Conservation (phyloP, 2,113 vertebrate genomes). For the Telmatochromis sp. region DNA sequence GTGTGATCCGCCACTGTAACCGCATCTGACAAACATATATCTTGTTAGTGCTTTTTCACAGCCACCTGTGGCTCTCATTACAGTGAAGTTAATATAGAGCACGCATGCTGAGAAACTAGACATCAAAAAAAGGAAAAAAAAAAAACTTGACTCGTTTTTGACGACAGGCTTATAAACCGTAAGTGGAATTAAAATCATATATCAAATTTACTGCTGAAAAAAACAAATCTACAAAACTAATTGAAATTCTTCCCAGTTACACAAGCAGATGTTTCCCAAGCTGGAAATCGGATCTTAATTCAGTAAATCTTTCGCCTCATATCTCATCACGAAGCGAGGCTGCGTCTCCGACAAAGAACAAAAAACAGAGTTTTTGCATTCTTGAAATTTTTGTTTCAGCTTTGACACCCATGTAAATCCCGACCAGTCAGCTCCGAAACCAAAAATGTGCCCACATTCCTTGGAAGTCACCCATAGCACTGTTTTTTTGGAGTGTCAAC, state of each 20-base stretch:
- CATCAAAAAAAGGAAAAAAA: rapidly evolving
- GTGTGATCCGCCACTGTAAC: constrained; percentile 12
- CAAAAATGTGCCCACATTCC: constrained; percentile 13
- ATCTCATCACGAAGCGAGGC: constrained; percentile 6
- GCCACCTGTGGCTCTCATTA: constrained; percentile 31
- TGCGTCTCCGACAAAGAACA: not conserved
- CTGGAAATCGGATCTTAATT: not conserved
- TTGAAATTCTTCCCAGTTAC: not conserved
- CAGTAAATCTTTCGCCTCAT: not conserved
- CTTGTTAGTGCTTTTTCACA: constrained; percentile 15
- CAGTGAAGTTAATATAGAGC: not conserved
- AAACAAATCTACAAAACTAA: not conserved
- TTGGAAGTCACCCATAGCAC: not conserved
- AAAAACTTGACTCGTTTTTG: not conserved
- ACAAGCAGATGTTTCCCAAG: not conserved
- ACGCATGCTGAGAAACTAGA: not conserved
- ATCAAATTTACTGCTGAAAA: not conserved
- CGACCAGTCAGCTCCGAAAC: not conserved
- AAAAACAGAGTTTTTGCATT: constrained; percentile 17
- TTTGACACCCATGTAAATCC: not conserved
- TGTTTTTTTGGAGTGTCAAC: not conserved
- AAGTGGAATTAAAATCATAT: not conserved
- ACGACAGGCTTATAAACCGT: not conserved
- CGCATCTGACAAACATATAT: constrained; percentile 33
- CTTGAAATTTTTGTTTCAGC: constrained; percentile 15